Evolutionary conservation across 2,888 invertebrate genomes (phyloP).

Genomic region (Pecten maximus): DNA sequence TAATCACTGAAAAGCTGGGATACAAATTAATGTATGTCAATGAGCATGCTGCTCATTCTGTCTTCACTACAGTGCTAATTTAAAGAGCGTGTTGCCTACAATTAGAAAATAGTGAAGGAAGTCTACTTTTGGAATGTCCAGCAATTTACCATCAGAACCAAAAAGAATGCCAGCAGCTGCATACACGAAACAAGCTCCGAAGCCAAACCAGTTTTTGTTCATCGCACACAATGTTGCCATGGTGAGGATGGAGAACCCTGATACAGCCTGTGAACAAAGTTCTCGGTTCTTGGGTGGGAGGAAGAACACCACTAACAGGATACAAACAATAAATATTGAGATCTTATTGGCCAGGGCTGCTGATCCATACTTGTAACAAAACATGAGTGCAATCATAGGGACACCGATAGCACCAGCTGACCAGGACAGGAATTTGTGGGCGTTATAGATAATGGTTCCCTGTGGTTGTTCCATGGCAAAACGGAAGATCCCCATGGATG

Average conservation of each 20-base stretch:
- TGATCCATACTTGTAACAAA: slow-evolving; percentile 65
- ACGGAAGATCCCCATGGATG: slow-evolving; percentile 71
- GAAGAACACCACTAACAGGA: slow-evolving; percentile 64
- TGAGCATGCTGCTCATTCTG: background rate
- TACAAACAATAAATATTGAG: slow-evolving; percentile 62
- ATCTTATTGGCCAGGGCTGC: slow-evolving; percentile 68
- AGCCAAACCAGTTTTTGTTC: slow-evolving; percentile 70
- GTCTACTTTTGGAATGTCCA: slow-evolving; percentile 73
- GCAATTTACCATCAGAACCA: slow-evolving; percentile 70
- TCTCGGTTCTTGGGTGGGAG: slow-evolving; percentile 64
- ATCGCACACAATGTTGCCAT: slow-evolving; percentile 67
- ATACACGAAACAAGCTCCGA: slow-evolving; percentile 70
- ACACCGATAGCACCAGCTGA: slow-evolving; percentile 72
- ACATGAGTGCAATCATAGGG: slow-evolving; percentile 73
- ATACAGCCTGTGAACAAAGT: slow-evolving; percentile 69
- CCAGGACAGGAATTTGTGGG: slow-evolving; percentile 72
- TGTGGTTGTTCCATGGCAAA: slow-evolving; percentile 71
- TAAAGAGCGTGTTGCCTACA: slow-evolving; percentile 72
- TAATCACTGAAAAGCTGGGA: too few relatives aligned
- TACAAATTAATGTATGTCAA: background rate
- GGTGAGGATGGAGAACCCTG: slow-evolving; percentile 75
- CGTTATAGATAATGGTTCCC: slow-evolving; percentile 58
- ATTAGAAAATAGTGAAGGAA: slow-evolving; percentile 76
- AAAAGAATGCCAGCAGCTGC: slow-evolving; percentile 71
- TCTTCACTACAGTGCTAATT: slow-evolving; percentile 53